Conservation (phyloP, 2,888 invertebrate species). For the Ophraella communa region DNA sequence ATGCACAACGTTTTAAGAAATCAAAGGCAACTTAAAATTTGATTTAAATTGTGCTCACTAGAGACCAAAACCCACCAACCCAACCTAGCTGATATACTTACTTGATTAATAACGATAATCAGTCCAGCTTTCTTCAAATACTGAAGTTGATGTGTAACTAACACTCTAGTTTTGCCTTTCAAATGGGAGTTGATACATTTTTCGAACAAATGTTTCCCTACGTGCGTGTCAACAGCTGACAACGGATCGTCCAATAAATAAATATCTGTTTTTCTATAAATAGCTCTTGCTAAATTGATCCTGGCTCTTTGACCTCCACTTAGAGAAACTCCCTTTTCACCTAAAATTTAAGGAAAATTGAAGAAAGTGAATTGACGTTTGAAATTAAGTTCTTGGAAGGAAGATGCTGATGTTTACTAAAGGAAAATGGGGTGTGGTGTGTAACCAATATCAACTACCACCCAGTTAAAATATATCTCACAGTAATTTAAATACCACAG, state of each 20-base stretch:
- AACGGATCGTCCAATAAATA: conserved; percentile 26
- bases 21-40: too few relatives aligned
- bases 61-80: too few relatives aligned
- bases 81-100: conserved; percentile 32
- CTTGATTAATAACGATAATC: conserved; percentile 72
- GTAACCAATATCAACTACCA: conserved; percentile 13
- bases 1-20: too few relatives aligned
- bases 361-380: too few relatives aligned
- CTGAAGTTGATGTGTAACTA: conserved; percentile 89
- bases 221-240: conserved; percentile 29
- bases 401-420: not conserved
- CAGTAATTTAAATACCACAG: too few relatives aligned
- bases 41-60: too few relatives aligned
- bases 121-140: conserved; percentile 72
- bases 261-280: conserved; percentile 19
- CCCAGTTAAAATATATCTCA: conserved; percentile 15
- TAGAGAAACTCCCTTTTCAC: conserved; percentile 23
- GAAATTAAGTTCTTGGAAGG: too few relatives aligned
- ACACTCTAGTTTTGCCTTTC: conserved; percentile 71
- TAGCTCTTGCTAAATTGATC: conserved; percentile 25
- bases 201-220: conserved; percentile 63
- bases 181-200: conserved; percentile 70
- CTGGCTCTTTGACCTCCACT: conserved; percentile 30
- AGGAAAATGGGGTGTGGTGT: conserved; percentile 24
- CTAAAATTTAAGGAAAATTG: not conserved